Evolutionary conservation across 53 echinoderm and acorn worm species (phyloP).

Genomic region (Echinarachnius parma): DNA sequence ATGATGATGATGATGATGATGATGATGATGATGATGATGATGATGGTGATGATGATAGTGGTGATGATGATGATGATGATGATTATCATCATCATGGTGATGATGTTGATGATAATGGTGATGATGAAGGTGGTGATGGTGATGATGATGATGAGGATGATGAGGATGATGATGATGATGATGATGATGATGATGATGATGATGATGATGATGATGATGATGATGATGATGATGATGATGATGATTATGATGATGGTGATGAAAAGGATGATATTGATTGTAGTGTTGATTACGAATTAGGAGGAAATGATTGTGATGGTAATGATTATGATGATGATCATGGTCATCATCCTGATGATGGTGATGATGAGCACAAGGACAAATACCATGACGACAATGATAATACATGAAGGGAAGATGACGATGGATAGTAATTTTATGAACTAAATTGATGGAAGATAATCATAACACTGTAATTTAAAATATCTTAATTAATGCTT

Average conservation of each 20-base stretch:
- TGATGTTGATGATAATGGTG: no score
- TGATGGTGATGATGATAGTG: no score
- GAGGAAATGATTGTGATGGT: no score
- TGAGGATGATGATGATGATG: no score
- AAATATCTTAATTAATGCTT: no score
- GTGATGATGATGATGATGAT: no score
- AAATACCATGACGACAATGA: neutral
- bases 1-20: neutral
- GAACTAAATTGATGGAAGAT: no score
- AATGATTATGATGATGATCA: no score
- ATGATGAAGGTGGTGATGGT: no score
- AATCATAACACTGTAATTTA: no score
- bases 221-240: neutral
- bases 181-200: neutral
- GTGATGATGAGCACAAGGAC: neutral
- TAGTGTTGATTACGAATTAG: neutral
- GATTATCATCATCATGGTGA: no score
- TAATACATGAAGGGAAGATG: neutral
- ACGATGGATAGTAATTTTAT: neutral
- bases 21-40: constrained; percentile 4
- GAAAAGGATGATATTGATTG: neutral
- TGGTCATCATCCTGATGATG: neutral
- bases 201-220: neutral
- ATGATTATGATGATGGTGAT: neutral
- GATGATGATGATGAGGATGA: no score